Conservation (phyloP, 2,113 vertebrate species). For the Pantherophis guttatus region DNA sequence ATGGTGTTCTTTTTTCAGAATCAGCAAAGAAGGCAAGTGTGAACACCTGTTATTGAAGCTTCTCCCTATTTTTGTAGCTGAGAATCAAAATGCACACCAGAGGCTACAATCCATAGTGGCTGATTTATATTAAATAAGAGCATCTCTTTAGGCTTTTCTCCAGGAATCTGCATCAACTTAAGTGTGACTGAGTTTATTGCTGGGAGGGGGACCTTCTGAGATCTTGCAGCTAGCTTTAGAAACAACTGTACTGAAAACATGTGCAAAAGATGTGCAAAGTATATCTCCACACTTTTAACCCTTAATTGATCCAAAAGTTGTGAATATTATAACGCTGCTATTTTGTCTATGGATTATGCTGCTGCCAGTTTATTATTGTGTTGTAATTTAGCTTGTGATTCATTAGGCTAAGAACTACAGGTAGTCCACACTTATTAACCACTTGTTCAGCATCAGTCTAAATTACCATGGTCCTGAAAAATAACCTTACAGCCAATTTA, state of each 20-base stretch:
- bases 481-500: background rate
- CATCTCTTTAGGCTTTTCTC: background rate
- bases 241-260: background rate
- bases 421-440: background rate
- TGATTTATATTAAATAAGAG: background rate
- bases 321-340: background rate
- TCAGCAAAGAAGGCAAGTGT: conserved; percentile 91
- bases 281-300: background rate
- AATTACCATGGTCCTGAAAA: background rate
- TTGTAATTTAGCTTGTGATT: background rate
- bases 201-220: background rate
- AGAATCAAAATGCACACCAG: background rate
- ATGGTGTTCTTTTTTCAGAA: conserved; percentile 97
- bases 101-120: background rate
- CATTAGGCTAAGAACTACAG: background rate
- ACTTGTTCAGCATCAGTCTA: background rate
- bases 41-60: background rate
- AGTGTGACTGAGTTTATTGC: background rate
- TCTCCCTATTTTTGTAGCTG: background rate
- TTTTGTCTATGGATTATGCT: background rate
- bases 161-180: background rate
- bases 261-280: background rate
- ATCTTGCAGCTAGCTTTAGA: background rate
- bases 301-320: background rate
- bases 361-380: background rate